phyloP scores from a whole-genome alignment of 2,888 invertebrate species.

The Ichneumoninae sp. region DNA sequence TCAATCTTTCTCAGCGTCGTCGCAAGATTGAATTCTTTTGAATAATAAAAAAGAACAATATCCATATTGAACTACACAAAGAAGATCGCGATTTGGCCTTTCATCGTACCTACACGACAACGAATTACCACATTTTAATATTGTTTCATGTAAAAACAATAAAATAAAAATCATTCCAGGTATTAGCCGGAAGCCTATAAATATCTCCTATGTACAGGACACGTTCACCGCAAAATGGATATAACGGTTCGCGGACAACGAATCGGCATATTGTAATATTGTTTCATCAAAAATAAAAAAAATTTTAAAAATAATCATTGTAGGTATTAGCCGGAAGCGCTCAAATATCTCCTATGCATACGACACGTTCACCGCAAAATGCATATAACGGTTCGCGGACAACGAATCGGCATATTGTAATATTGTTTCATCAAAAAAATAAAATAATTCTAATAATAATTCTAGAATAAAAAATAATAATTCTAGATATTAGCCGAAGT shows the following conservation, averaged over 20 bases:
- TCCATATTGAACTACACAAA: too few species aligned
- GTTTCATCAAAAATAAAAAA: neutral
- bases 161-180: too few species aligned
- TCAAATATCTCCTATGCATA: neutral
- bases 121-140: too few species aligned
- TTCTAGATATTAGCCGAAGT: neutral
- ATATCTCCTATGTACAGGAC: neutral
- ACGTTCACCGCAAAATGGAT: slow-evolving; percentile 30
- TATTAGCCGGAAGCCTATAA: too few species aligned
- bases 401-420: neutral
- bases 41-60: too few species aligned
- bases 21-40: too few species aligned
- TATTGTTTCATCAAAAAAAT: neutral
- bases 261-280: neutral
- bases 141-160: too few species aligned
- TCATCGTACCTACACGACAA: too few species aligned
- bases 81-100: too few species aligned
- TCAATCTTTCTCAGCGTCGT: too few species aligned
- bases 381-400: neutral
- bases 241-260: neutral
- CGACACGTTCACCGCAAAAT: slow-evolving; percentile 25
- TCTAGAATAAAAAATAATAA: neutral
- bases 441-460: too few species aligned
- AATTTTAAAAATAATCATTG: neutral
- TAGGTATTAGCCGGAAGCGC: neutral